Base-by-base conservation (phyloP, 2,888 invertebrate genomes). In the Abscondita cerata region DNA sequence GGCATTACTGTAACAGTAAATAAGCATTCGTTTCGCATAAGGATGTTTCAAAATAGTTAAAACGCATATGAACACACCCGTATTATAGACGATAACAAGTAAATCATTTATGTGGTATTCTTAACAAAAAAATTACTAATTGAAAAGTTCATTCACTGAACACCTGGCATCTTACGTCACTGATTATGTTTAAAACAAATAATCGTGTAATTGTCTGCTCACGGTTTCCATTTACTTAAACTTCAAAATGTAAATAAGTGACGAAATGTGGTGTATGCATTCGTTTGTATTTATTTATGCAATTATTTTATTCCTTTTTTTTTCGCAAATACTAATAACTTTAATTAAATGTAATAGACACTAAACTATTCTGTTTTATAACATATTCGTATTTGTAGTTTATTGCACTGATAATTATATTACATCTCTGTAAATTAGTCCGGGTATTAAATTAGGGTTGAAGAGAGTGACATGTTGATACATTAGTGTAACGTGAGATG, bases 1-100 rank as follows among this genome's bases (percentile, higher is more conserved):
- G 40, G 56, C 47, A 52, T 38, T 47, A 41, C 56, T 40, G 56
- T 56, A 61, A 57, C 61, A 33, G 61, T 61, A 61, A 61, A 61
- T 61, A 20, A 52, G 52, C 51, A 19, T 52, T 38, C 51, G 52
- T 47, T 52, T 56, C 61, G 54, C 47, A 52, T 61, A 52, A 61
- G 38, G 20, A 56, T 47, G 61, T 56, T 56, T 56, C 52, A 47
- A 46, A 52, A 56, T 56, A 56, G 31, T 55, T 56, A 48, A 40
- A 36, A 40, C 25, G 47, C 25, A 13, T 48, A 48, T 48, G 13
- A 12, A 48, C 12, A 12, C 25, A 19, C 31, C 25, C 13, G 5
- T 31, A 11, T 31, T 3, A 16, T 31, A 31, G 20, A 48, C 31
- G 31, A 48, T 12, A 18, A 20, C 12, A 15, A 46, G n/a, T 46